Evolutionary conservation across 1,140 invertebrate species (phyloP), one percentile per base, ranked within the genome.

Genomic region (Dolichoris vasculosae): DNA sequence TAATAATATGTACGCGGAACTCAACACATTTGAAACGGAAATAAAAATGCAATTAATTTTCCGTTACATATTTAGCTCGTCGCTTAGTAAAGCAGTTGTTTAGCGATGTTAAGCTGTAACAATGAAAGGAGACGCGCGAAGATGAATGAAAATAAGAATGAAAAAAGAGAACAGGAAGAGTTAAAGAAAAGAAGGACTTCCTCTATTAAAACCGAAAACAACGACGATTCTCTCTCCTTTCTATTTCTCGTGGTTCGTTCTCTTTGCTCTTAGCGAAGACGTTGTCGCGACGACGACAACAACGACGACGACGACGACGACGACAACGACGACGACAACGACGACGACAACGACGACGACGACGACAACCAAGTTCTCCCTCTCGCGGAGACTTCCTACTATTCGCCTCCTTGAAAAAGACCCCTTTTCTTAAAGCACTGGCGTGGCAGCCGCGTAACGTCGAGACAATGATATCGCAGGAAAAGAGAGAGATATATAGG

Each of bases 401-500:
- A 93, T 92, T 93, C 93, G 93, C 90, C 88, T 88, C 88, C 88
- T 87, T 88, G 86, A 86, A 86, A 89, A 90, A 89, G 89, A 91
- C 91, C 91, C 90, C 90, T 92, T 92, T 91, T 90, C 92, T 87
- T 85, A 85, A 86, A 87, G 78, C 67, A 87, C 84, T 83, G 80
- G 78, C 77, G 88, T 43, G 51, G 80, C 55, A 71, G 73, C 63
- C 35, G 76, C 55, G 86, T 87, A 86, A 87, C 89, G 86, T 88
- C 89, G 87, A 93, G 90, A 93, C 93, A 93, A 93, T 93, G 92
- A 92, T 93, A 93, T 93, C 93, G 88, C 90, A 88, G 89, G 88
- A 88, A 91, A 87, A 90, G 88, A 88, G 87, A 23, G 73, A 43
- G 89, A 90, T 87, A 89, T 89, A 88, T 86, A 32, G 59, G 40